Percentiles rank a stretch among this genome's conserved stretches.
Conservation (phyloP, 2,888 invertebrate genomes). For the Perizoma affinitatum region DNA sequence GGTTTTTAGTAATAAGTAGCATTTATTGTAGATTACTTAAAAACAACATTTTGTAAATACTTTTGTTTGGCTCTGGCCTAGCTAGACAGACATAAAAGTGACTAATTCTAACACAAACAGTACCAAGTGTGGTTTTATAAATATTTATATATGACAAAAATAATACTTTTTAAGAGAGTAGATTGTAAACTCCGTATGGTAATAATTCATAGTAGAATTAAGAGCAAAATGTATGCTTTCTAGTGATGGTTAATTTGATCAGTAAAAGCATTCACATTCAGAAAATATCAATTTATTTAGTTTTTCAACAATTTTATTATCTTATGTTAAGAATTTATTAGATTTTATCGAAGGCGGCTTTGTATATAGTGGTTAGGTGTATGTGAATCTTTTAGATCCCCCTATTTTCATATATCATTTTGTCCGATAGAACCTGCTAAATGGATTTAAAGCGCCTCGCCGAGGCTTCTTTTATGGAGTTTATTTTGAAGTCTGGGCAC, state of each 20-base stretch:
- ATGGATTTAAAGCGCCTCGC: too few relatives aligned
- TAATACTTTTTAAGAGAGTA: constrained; percentile 6
- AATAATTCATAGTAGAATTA: constrained; percentile 17
- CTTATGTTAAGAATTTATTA: constrained; percentile 8
- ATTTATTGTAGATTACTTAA: constrained; percentile 15
- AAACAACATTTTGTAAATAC: constrained; percentile 24
- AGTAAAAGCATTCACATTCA: constrained; percentile 16
- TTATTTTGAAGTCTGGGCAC: too few relatives aligned
- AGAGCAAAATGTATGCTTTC: constrained; percentile 25
- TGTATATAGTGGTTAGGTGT: neutral
- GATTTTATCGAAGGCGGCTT: constrained; percentile 25
- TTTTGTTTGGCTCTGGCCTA: constrained; percentile 29
- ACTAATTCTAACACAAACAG: constrained; percentile 2
- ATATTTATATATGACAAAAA: constrained; percentile 13
- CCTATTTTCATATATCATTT: neutral
- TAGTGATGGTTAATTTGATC: constrained; percentile 29
- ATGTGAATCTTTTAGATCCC: neutral
- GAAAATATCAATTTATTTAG: constrained; percentile 12
- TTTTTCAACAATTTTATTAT: neutral
- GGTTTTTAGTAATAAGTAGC: constrained; percentile 17
- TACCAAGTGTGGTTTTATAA: constrained; percentile 5
- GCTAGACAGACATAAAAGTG: constrained; percentile 12
- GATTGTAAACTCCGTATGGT: constrained; percentile 16
- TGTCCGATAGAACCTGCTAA: neutral
- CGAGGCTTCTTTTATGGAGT: too few relatives aligned